These are phyloP conservation scores for Helobdella robusta DNA, from an alignment of 2,888 invertebrate genomes.

Conservation along the genomic window DNA sequence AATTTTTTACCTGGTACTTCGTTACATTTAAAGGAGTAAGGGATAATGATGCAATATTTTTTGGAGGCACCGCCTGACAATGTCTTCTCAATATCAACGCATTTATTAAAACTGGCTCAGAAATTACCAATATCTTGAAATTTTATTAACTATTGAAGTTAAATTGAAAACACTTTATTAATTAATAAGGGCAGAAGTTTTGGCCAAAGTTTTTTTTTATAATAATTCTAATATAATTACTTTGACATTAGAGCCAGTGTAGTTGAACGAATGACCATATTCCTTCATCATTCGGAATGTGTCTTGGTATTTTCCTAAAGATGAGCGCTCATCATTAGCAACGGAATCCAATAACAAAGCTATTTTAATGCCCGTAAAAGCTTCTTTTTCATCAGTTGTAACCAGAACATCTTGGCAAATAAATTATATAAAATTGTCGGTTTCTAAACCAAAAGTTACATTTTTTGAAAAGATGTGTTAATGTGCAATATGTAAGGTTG, in stretches of 20 bases:
- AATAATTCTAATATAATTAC: neutral
- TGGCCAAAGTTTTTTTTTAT: neutral
- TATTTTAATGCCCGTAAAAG: slow-evolving; percentile 16
- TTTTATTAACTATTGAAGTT: neutral
- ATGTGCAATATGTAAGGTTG: neutral
- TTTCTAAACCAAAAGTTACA: neutral
- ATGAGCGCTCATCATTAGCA: neutral
- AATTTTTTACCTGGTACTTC: slow-evolving; percentile 14
- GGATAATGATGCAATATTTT: slow-evolving; percentile 16
- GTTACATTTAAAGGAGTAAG: slow-evolving; percentile 8
- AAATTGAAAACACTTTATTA: too few species aligned
- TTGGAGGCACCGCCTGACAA: neutral
- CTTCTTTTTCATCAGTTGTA: slow-evolving; percentile 16
- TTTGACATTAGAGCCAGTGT: slow-evolving; percentile 12
- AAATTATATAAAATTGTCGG: neutral
- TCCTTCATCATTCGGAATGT: slow-evolving; percentile 11
- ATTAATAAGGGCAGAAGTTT: neutral
- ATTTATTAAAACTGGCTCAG: slow-evolving; percentile 17
- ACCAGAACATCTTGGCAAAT: slow-evolving; percentile 7
- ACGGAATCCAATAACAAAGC: slow-evolving; percentile 4
- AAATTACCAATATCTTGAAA: slow-evolving; percentile 11
- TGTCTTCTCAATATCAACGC: slow-evolving; percentile 11
- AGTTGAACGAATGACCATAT: slow-evolving; percentile 3
- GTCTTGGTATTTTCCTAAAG: neutral
- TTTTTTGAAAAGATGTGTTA: neutral